A percentile compares a stretch with the other conserved stretches of the same genome.
phyloP scores from a whole-genome alignment of 2,797 vertebrate species.

The Melanotaenia trifasciata region DNA sequence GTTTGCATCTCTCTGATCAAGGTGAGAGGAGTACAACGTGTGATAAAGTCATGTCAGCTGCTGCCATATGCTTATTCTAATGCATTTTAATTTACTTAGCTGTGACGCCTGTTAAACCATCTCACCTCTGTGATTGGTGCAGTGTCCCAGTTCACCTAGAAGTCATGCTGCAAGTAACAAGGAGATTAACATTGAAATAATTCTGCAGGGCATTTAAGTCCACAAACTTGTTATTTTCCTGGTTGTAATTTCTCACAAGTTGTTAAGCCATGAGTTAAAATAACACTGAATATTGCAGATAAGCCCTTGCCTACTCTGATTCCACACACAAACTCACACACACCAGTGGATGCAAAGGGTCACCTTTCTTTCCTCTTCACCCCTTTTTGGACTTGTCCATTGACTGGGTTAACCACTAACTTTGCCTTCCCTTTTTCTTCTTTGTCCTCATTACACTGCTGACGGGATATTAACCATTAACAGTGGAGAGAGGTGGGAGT shows the following conservation, averaged over 20 bases:
- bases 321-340: slow-evolving; percentile 33
- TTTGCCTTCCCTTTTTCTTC: slow-evolving; percentile 58
- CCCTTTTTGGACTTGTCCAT: slow-evolving; percentile 25
- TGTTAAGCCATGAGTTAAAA: slow-evolving; percentile 17
- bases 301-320: background rate
- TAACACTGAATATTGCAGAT: slow-evolving; percentile 21
- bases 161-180: slow-evolving; percentile 68
- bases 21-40: slow-evolving; percentile 56
- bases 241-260: background rate
- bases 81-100: slow-evolving; percentile 69
- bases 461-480: slow-evolving; percentile 55
- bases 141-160: slow-evolving; percentile 72
- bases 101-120: slow-evolving; percentile 64
- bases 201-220: slow-evolving; percentile 21
- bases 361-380: slow-evolving; percentile 50
- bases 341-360: slow-evolving; percentile 53
- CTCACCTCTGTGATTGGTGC: slow-evolving; percentile 71
- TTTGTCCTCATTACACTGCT: slow-evolving; percentile 60
- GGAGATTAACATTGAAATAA: slow-evolving; percentile 45
- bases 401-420: slow-evolving; percentile 66
- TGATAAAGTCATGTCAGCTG: slow-evolving; percentile 53
- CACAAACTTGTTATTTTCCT: slow-evolving; percentile 10
- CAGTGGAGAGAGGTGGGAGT: slow-evolving; percentile 86
- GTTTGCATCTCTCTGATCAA: slow-evolving; percentile 41
- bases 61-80: slow-evolving; percentile 76